These are phyloP conservation scores for Gobius niger DNA, from an alignment of 2,113 vertebrate genomes.

Conservation along the genomic window DNA sequence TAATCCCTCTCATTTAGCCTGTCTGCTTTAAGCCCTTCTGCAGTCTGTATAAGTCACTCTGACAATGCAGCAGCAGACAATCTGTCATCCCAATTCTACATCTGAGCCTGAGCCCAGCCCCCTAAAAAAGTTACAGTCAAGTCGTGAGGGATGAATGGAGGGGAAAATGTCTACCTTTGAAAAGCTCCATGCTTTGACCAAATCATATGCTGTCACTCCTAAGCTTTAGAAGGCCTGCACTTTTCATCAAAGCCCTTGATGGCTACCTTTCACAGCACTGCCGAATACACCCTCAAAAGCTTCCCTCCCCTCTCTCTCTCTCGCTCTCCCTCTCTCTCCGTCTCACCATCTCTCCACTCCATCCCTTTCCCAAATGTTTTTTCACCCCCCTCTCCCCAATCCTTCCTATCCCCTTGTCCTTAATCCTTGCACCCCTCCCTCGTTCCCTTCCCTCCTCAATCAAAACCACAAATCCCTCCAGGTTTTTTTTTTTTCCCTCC, in stretches of 20 bases:
- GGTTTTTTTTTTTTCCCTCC: constrained; percentile 31
- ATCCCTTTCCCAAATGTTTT: constrained; percentile 68
- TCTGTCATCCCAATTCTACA: constrained; percentile 66
- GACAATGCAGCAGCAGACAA: constrained; percentile 64
- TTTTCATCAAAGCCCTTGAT: constrained; percentile 78
- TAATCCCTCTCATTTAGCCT: constrained; percentile 58
- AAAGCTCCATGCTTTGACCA: constrained; percentile 76
- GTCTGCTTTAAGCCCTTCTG: constrained; percentile 48
- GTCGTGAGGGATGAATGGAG: constrained; percentile 59
- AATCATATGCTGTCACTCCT: constrained; percentile 78
- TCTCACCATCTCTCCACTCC: constrained; percentile 16
- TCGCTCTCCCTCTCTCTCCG: constrained; percentile 55
- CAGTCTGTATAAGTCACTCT: constrained; percentile 52
- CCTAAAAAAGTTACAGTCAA: constrained; percentile 64
- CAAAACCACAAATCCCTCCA: constrained; percentile 71
- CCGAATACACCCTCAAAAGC: constrained; percentile 73
- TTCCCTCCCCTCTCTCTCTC: constrained; percentile 58
- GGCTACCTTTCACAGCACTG: constrained; percentile 75
- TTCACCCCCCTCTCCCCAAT: constrained; percentile 67
- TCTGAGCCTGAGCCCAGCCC: constrained; percentile 62
- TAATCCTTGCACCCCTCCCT: constrained; percentile 63
- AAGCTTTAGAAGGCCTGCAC: constrained; percentile 76
- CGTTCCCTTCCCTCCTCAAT: constrained; percentile 57
- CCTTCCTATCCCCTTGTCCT: constrained; percentile 65
- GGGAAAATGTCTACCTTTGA: constrained; percentile 72